phyloP scores from a whole-genome alignment of 2,113 vertebrate genomes.

The Bolborhynchus lineola region DNA sequence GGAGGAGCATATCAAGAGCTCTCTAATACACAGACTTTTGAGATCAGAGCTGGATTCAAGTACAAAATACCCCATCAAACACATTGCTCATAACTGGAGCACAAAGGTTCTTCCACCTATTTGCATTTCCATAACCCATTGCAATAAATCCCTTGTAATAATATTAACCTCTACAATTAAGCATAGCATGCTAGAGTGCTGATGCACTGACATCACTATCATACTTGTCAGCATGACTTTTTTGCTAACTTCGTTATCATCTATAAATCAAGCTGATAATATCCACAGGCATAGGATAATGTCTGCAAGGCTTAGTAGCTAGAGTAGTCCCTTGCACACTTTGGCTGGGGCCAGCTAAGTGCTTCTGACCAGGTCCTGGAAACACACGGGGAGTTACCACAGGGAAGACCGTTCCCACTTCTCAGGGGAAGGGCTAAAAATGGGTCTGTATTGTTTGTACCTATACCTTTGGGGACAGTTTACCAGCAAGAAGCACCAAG shows the following conservation, averaged over 20 bases:
- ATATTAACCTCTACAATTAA: neutral
- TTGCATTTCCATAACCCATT: neutral
- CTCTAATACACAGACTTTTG: neutral
- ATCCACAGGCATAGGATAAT: neutral
- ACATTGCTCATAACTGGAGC: neutral
- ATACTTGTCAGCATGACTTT: neutral
- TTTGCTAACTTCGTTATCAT: neutral
- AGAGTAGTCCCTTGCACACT: neutral
- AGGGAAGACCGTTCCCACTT: neutral
- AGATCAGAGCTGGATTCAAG: neutral
- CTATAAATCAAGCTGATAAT: neutral
- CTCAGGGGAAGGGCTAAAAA: neutral
- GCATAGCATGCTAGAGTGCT: neutral
- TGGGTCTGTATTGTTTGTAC: neutral
- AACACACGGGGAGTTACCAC: neutral
- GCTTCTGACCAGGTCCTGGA: accelerated
- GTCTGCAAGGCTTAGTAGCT: neutral
- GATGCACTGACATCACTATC: neutral
- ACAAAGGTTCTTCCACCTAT: neutral
- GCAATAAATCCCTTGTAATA: neutral
- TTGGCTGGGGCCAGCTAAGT: neutral
- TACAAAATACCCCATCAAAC: neutral
- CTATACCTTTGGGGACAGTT: neutral
- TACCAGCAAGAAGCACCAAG: neutral
- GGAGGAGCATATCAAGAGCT: neutral